Evolutionary conservation across 2,113 vertebrate genomes (phyloP), one percentile per base, ranked within the genome.

Genomic region (Crotalus horridus): DNA sequence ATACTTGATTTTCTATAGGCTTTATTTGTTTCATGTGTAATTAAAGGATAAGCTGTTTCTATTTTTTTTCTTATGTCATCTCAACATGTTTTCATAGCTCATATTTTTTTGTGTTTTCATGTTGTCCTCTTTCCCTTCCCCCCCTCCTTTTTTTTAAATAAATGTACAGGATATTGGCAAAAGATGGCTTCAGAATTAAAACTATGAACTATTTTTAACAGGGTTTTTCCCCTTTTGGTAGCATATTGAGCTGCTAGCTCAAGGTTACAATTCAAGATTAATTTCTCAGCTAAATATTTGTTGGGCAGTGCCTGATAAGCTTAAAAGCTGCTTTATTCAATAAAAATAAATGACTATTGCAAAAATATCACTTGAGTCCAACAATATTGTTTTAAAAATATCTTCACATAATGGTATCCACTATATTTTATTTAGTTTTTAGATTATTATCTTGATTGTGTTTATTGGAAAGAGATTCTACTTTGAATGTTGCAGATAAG

Each of bases 241-340:
- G 97, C 98, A 93, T 96, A 97, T 96, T 98, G 98, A 98, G 97
- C 97, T 98, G 94, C 96, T 97, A 97, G 97, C 98, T 97, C 97
- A 92, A 97, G 97, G 95, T 97, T 98, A 88, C 97, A 96, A 97
- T 97, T 97, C 87, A 0, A 96, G 64, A 93, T 55, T 96, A 95
- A 95, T 96, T 97, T 97, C 97, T 97, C 93, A 58, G 97, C 96
- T 98, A 98, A 97, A 96, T 98, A 97, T 98, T 97, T 98, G 97
- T 98, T 99, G 98, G 99, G 98, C 98, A 98, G 98, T 99, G 98
- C 98, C 98, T 98, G 97, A 98, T 98, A 98, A 98, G 98, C 97
- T 98, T 98, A 97, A 97, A 98, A 98, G 98, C 98, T 98, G 98
- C 98, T 99, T 98, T 98, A 97, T 97, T 98, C 97, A 98, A 97